A percentile compares a stretch with the other conserved stretches of the same genome.
These are phyloP conservation scores for Anastrepha obliqua DNA, from an alignment of 1,140 invertebrate species.

Conservation along the genomic window DNA sequence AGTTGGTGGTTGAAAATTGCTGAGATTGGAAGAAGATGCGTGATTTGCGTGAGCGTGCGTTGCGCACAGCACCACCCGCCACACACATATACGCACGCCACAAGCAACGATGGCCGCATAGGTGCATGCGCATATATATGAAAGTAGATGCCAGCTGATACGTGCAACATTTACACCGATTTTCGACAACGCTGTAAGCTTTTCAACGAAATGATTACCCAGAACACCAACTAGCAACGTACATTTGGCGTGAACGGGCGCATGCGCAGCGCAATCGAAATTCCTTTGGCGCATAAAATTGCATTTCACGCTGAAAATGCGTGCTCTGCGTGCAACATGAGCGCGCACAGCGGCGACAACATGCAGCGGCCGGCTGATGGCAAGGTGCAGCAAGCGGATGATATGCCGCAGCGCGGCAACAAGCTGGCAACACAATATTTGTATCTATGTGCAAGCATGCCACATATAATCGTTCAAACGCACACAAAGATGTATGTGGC, in stretches of 20 bases:
- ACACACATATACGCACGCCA: neutral
- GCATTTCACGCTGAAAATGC: conserved; percentile 74
- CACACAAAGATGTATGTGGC: neutral
- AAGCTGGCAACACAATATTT: conserved; percentile 23
- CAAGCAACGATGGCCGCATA: neutral
- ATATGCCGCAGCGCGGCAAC: conserved; percentile 21
- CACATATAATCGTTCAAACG: neutral
- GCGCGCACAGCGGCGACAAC: neutral
- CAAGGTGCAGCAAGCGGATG: neutral
- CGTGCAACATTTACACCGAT: conserved; percentile 8
- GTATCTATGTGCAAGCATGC: neutral
- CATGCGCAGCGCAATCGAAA: conserved; percentile 64
- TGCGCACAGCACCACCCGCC: conserved; percentile 35
- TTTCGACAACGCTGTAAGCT: neutral
- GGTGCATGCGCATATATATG: neutral
- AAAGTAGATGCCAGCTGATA: neutral
- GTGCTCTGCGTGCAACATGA: conserved; percentile 72
- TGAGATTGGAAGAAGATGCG: conserved; percentile 63
- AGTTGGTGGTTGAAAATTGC: conserved; percentile 47
- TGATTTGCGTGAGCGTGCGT: conserved; percentile 73
- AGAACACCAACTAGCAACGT: neutral
- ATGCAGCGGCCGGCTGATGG: neutral
- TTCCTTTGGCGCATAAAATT: conserved; percentile 72
- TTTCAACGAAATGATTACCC: neutral
- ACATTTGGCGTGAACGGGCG: neutral